Conservation (phyloP, 2,888 invertebrate genomes). For the Busseola fusca region DNA sequence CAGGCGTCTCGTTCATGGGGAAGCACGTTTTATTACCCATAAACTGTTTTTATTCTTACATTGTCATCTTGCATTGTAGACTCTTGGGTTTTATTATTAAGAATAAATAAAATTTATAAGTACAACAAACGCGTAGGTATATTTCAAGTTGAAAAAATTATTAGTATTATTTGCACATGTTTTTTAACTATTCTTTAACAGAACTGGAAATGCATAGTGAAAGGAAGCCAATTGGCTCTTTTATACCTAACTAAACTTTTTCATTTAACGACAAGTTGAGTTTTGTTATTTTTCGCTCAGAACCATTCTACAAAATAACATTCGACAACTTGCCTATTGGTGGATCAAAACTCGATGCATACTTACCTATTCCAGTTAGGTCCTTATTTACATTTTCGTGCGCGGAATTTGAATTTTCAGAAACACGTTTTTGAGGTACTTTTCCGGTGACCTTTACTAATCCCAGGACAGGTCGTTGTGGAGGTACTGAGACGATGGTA, state of each 20-base stretch:
- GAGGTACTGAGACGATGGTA: not conserved
- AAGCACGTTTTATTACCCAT: slow-evolving; percentile 51
- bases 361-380: not conserved
- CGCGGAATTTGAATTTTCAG: not conserved
- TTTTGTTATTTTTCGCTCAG: not conserved
- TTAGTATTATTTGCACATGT: not conserved
- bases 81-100: slow-evolving; percentile 24
- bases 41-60: slow-evolving; percentile 48
- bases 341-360: not conserved
- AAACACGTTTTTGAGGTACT: not conserved
- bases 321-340: not conserved
- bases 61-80: slow-evolving; percentile 34
- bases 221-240: not conserved
- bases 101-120: slow-evolving; percentile 11
- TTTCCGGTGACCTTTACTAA: not conserved
- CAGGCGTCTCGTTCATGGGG: slow-evolving; percentile 45
- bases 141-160: not conserved
- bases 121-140: not conserved
- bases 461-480: not conserved
- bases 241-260: too few relatives aligned
- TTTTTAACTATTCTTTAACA: not conserved
- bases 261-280: too few relatives aligned
- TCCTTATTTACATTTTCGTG: slow-evolving; percentile 5
- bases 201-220: not conserved
- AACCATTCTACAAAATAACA: not conserved